Conservation (phyloP, 2,113 vertebrate species). For the Oreocharis arfaki region DNA sequence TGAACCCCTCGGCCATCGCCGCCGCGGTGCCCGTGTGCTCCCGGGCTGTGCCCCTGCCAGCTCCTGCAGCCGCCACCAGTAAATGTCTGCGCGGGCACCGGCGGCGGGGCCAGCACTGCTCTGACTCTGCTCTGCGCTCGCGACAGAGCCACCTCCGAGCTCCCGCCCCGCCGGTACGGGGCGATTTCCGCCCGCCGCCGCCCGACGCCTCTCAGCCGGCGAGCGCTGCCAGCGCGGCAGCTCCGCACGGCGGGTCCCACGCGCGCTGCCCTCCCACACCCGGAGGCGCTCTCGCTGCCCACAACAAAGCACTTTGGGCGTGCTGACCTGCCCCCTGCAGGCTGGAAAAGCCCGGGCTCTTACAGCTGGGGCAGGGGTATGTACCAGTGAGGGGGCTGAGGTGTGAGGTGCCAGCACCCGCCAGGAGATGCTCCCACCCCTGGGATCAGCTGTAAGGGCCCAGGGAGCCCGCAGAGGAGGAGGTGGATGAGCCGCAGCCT, state of each 20-base stretch:
- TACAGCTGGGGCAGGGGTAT: neutral
- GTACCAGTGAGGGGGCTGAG: neutral
- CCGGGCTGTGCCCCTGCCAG: neutral
- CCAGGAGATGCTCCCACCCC: neutral
- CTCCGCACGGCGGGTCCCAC: neutral
- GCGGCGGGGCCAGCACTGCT: neutral
- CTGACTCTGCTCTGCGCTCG: neutral
- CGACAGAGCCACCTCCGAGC: neutral
- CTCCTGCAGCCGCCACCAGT: neutral
- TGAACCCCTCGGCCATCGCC: fast-evolving
- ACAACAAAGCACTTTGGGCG: neutral
- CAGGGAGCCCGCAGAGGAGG: neutral
- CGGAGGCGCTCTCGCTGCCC: neutral
- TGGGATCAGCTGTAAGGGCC: too few relatives aligned
- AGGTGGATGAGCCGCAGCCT: neutral
- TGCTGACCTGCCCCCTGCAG: neutral
- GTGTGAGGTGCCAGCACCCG: neutral
- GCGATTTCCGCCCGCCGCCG: neutral
- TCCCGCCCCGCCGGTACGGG: neutral
- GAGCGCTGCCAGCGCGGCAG: neutral
- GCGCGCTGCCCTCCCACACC: fast-evolving
- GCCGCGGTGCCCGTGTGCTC: fast-evolving
- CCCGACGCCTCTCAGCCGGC: neutral
- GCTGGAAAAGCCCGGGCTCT: neutral
- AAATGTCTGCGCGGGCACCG: fast-evolving